Evolutionary conservation across 1,140 invertebrate genomes (phyloP).

Genomic region (Cepaea nemoralis): DNA sequence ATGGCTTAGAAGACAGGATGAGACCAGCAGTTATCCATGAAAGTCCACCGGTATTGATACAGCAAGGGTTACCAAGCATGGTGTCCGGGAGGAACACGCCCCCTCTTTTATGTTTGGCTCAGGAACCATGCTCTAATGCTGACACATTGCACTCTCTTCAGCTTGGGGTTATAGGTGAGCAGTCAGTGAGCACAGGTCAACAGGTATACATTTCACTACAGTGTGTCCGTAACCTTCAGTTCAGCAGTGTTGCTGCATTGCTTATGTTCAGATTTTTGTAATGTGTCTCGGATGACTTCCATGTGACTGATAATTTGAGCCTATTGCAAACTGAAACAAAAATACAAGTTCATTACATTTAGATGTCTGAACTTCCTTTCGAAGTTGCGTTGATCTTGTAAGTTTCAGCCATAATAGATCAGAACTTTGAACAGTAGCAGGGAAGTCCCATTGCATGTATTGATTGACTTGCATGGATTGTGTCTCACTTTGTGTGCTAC

Average conservation of each 20-base stretch:
- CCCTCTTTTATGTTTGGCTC: slow-evolving; percentile 40
- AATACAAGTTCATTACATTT: too few species aligned
- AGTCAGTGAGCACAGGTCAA: slow-evolving; percentile 50
- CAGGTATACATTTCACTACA: slow-evolving; percentile 46
- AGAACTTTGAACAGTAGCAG: neutral
- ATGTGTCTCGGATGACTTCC: neutral
- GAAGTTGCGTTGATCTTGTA: too few species aligned
- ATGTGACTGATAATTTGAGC: neutral
- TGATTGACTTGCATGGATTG: too few species aligned
- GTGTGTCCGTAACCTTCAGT: neutral
- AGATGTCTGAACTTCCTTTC: too few species aligned
- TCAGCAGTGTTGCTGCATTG: neutral
- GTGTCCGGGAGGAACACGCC: slow-evolving; percentile 30
- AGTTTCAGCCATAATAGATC: neutral
- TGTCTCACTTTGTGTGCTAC: too few species aligned
- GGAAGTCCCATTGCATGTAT: neutral
- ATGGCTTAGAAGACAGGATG: neutral
- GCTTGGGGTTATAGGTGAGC: slow-evolving; percentile 40
- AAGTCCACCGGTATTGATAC: slow-evolving; percentile 24
- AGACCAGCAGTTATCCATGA: neutral
- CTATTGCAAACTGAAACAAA: too few species aligned
- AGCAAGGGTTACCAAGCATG: neutral
- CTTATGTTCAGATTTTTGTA: neutral
- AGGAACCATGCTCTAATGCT: slow-evolving; percentile 26
- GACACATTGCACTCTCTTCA: slow-evolving; percentile 18